Evolutionary conservation across 2,888 invertebrate genomes (phyloP), one percentile per base, ranked within the genome.

Genomic region (Caenorhabditis sp.): DNA sequence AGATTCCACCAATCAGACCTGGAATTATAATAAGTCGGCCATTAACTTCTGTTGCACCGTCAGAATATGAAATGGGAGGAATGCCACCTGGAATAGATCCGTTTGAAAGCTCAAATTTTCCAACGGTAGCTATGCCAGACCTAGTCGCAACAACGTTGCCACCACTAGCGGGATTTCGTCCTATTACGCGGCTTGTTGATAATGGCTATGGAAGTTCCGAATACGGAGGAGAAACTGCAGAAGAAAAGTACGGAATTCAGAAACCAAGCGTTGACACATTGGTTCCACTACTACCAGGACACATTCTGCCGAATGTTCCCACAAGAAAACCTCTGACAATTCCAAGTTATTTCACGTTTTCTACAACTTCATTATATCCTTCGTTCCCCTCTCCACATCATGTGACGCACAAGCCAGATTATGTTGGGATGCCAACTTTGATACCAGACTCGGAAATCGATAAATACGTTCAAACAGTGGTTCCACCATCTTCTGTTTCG

Each of bases 1-100:
- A 62, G 69, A 77, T 77, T 67, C 70, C 71, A 53, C 71, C 79
- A 11, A 71, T 71, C 26, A 60, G 61, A 61, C 65, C 69, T 3
- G 78, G 58, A 35, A 69, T 69, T 13, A 53, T 70, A 4, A 70
- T 78, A 15, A 64, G 70, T 51, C 56, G 69, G 32, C 78, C 70
- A 0, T 15, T 55, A 9, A 79, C 67, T 20, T 22, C 56, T 13
- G 60, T 53, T 22, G 15, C 20, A 18, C 18, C 47, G 13, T 61
- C 56, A 13, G 68, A 74, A n/a, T 26, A 37, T 44, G 76, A 64
- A 15, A 62, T 8, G 44, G 64, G 56, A 18, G 55, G 53, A 1
- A 20, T 24, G 22, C 74, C 58, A 13, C 61, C 67, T 8, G 76
- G 53, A 18, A 61, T 61, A 2, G 60, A 67, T 61, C 76, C 76